These are phyloP conservation scores for Tricholauxania praeusta DNA, from an alignment of 2,888 invertebrate species.

Conservation along the genomic window DNA sequence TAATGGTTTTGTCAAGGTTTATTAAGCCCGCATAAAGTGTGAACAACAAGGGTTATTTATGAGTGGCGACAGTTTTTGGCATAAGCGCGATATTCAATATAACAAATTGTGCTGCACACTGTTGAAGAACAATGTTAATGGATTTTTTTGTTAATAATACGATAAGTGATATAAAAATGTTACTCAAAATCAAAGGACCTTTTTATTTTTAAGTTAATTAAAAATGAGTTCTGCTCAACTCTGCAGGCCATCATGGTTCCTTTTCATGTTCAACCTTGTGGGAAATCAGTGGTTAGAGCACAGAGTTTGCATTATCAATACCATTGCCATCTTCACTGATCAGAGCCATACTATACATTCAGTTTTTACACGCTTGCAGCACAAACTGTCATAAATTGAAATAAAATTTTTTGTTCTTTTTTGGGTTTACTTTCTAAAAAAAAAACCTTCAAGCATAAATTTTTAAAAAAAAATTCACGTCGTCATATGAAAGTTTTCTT, in stretches of 20 bases:
- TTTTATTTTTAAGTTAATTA: no score
- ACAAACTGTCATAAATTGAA: neutral
- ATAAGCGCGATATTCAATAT: neutral
- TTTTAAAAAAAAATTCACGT: slow-evolving; percentile 13
- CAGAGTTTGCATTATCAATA: neutral
- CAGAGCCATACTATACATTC: neutral
- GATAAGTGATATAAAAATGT: no score
- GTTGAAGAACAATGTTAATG: neutral
- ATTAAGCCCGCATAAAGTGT: neutral
- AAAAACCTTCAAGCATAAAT: neutral
- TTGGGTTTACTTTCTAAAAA: neutral
- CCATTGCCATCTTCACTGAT: neutral
- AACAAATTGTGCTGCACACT: neutral
- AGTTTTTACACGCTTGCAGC: neutral
- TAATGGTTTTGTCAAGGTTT: slow-evolving; percentile 13
- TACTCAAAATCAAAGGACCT: no score
- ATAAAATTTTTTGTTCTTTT: no score
- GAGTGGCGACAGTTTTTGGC: slow-evolving; percentile 7
- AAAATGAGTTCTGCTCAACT: no score
- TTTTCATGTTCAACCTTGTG: neutral
- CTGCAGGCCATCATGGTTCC: no score
- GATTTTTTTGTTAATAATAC: no score
- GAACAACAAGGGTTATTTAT: neutral
- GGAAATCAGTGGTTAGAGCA: slow-evolving; percentile 7
- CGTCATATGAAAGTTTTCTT: neutral